Percentiles rank a stretch among this genome's conserved stretches.
phyloP scores from a whole-genome alignment of 1,140 invertebrate genomes.

The Drosophila malerkotliana region DNA sequence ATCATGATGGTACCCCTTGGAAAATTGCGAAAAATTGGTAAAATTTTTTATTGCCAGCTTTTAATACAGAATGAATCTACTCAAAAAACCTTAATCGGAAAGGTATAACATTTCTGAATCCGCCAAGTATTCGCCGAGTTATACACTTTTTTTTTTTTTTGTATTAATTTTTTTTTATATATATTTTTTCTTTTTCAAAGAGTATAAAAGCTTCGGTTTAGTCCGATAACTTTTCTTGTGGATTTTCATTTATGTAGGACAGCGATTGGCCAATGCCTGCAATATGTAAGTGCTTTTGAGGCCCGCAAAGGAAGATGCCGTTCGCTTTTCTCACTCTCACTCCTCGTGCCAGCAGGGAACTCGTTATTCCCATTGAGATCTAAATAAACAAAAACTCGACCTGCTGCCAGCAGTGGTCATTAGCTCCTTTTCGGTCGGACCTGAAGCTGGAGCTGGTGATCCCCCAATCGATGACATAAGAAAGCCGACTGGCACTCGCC shows the following conservation, averaged over 20 bases:
- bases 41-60: too few relatives aligned
- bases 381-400: conserved; percentile 28
- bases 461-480: conserved; percentile 28
- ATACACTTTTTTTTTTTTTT: too few relatives aligned
- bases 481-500: conserved; percentile 13
- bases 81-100: too few relatives aligned
- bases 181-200: not conserved
- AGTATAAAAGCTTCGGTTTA: not conserved
- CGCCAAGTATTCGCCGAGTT: too few relatives aligned
- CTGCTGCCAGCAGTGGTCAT: conserved; percentile 15
- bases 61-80: too few relatives aligned
- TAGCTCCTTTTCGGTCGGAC: conserved; percentile 27
- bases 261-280: conserved; percentile 15
- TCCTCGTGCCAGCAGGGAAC: conserved; percentile 3
- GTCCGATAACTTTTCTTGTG: not conserved
- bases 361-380: conserved; percentile 21
- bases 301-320: conserved; percentile 20
- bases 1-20: too few relatives aligned
- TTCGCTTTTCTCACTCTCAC: conserved; percentile 38
- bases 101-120: too few relatives aligned
- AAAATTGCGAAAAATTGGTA: too few relatives aligned
- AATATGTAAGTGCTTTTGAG: not conserved
- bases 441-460: conserved; percentile 10
- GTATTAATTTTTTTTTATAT: too few relatives aligned
- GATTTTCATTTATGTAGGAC: conserved; percentile 19